Conservation (phyloP, 2,113 vertebrate genomes). For the Thymallus thymallus region DNA sequence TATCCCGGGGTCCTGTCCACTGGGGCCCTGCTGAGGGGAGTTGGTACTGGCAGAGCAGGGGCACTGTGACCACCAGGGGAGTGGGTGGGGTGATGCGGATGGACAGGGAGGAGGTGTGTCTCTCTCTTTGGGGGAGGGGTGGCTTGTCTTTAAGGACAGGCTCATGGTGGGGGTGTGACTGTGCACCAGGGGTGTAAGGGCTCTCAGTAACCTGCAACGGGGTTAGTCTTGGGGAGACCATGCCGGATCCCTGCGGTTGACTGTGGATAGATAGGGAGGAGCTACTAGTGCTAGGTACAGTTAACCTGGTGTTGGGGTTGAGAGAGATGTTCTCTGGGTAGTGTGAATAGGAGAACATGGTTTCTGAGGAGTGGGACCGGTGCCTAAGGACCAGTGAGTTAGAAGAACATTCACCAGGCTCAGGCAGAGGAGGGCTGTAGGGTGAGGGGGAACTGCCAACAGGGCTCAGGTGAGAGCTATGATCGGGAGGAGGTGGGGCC, state of each 20-base stretch:
- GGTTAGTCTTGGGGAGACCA: background rate
- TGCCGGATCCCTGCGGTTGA: background rate
- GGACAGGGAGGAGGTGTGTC: background rate
- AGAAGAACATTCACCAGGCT: too few relatives aligned
- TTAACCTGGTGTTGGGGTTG: background rate
- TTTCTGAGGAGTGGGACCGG: background rate
- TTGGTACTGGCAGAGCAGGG: constrained; percentile 25
- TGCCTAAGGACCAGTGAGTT: too few relatives aligned
- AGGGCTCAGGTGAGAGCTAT: background rate
- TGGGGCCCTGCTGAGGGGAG: constrained; percentile 20
- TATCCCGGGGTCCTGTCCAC: constrained; percentile 10
- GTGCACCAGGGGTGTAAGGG: background rate
- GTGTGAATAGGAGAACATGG: background rate
- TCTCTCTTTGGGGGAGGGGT: background rate
- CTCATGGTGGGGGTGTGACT: background rate
- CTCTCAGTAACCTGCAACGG: background rate
- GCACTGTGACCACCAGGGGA: constrained; percentile 5
- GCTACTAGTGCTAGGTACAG: background rate
- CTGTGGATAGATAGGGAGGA: background rate
- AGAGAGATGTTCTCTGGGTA: background rate
- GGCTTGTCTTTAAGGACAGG: background rate
- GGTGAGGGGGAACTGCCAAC: background rate
- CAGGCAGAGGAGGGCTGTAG: background rate
- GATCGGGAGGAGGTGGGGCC: background rate
- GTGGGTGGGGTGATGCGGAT: background rate